Percentiles rank a stretch among this genome's conserved stretches.
Evolutionary conservation across 2,888 invertebrate species (phyloP).

Genomic region (Drosophila prolongata): DNA sequence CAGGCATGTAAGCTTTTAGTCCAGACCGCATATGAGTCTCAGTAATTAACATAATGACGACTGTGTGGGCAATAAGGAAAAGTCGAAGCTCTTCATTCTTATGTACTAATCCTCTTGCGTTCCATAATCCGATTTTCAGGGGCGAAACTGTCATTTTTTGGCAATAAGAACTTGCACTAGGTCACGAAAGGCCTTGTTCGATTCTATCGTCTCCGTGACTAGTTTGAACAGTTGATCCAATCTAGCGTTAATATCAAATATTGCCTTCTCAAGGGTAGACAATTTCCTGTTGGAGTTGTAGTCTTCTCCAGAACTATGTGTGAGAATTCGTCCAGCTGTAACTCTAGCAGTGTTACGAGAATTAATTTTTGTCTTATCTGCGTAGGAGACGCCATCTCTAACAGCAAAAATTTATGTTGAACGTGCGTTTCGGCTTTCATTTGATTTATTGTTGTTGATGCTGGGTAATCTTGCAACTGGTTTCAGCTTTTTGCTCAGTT

Average conservation of each 20-base stretch:
- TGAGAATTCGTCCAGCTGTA: too few species aligned
- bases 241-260: too few species aligned
- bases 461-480: not conserved
- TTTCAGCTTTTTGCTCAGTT: too few species aligned
- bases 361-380: too few species aligned
- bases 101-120: not conserved
- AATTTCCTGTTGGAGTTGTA: too few species aligned
- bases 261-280: too few species aligned
- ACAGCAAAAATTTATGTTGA: not conserved
- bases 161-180: conserved; percentile 3
- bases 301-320: too few species aligned
- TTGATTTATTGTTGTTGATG: not conserved
- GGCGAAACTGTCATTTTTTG: not conserved
- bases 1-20: not conserved
- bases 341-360: too few species aligned
- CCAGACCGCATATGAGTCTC: not conserved
- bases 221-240: not conserved
- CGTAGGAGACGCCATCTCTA: too few species aligned
- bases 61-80: not conserved
- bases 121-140: conserved; percentile 11
- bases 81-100: not conserved
- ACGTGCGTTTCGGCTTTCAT: not conserved
- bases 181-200: not conserved
- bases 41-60: conserved; percentile 1
- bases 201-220: conserved; percentile 3